Conservation (phyloP, 2,113 vertebrate genomes). For the Micronycteris hirsuta region DNA sequence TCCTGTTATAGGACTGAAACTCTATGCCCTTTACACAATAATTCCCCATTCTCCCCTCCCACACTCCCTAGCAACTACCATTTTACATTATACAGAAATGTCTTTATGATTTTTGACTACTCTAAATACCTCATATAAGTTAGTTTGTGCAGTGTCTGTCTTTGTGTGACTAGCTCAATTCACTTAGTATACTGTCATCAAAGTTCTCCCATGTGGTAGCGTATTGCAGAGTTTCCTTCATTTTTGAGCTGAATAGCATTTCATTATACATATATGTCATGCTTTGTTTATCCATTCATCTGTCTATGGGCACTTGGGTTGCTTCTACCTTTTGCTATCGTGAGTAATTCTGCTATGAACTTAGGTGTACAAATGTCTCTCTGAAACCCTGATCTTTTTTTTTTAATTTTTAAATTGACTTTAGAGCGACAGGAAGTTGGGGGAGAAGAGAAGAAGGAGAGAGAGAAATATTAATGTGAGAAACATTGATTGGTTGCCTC, state of each 20-base stretch:
- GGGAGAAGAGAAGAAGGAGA: too few species aligned
- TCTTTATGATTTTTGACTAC: neutral
- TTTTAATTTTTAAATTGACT: too few species aligned
- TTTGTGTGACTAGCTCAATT: neutral
- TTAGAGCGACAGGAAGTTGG: too few species aligned
- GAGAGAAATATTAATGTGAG: too few species aligned
- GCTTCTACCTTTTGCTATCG: neutral
- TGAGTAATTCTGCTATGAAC: neutral
- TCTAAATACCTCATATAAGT: neutral
- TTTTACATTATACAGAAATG: neutral
- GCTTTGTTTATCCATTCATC: neutral
- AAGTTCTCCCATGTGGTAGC: neutral
- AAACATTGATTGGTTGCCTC: too few species aligned
- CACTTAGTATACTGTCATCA: neutral
- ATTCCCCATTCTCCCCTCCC: neutral
- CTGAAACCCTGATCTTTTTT: neutral
- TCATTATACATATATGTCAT: neutral
- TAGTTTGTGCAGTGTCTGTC: neutral
- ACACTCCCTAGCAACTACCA: neutral
- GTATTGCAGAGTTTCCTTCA: neutral
- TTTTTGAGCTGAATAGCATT: neutral
- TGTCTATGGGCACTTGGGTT: neutral
- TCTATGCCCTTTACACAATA: neutral
- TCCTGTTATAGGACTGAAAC: neutral
- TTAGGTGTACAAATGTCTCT: neutral